Conservation (phyloP, 2,888 invertebrate species). For the Osedax frankpressi region DNA sequence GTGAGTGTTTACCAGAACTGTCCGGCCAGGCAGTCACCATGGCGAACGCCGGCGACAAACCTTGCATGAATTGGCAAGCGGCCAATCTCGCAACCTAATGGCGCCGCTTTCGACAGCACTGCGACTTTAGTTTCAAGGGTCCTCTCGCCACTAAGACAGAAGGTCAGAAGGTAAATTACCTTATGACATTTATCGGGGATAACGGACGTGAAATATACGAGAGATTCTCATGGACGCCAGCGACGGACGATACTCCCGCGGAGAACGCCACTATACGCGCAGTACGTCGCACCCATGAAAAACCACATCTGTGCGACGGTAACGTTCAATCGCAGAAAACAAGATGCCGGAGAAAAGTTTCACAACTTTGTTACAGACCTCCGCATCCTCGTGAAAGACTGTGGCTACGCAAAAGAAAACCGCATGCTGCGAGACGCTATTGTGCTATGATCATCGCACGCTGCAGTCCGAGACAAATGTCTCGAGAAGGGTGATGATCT, state of each 20-base stretch:
- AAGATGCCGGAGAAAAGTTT: not conserved
- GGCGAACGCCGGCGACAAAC: not conserved
- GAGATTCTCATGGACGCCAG: not conserved
- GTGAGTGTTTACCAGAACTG: too few relatives aligned
- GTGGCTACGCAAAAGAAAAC: not conserved
- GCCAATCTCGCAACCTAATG: not conserved
- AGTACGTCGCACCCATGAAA: not conserved
- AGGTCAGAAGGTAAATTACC: slow-evolving; percentile 2
- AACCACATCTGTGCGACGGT: not conserved
- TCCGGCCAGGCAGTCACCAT: too few relatives aligned
- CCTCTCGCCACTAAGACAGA: not conserved
- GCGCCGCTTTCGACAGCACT: too few relatives aligned
- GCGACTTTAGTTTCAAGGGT: too few relatives aligned
- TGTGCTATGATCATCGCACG: slow-evolving; percentile 1
- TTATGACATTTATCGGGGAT: not conserved
- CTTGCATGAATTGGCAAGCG: not conserved
- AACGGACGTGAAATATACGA: not conserved
- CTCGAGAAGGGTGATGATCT: slow-evolving; percentile 5
- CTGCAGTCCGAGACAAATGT: not conserved
- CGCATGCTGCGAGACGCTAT: not conserved
- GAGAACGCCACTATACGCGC: not conserved
- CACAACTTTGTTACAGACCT: not conserved
- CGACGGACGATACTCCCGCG: not conserved
- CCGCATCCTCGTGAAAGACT: not conserved
- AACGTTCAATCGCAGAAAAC: not conserved